Percentiles rank a stretch among this genome's conserved stretches.
phyloP scores from a whole-genome alignment of 2,113 vertebrate species.

The Myxocyprinus asiaticus region DNA sequence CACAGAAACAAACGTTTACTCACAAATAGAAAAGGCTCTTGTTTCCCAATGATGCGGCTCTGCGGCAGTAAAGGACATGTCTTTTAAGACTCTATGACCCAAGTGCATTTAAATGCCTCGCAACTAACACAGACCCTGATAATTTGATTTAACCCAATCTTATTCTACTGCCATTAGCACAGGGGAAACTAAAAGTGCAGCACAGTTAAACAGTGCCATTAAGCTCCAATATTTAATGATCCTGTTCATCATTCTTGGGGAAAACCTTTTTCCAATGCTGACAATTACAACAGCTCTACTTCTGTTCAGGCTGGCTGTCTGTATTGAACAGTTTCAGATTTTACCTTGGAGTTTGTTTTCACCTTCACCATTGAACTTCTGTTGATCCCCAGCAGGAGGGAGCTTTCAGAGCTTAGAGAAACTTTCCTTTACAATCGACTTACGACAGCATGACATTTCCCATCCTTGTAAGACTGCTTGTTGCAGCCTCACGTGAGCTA shows the following conservation, averaged over 20 bases:
- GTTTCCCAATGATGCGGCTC: neutral
- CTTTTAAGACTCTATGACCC: neutral
- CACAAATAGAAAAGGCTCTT: neutral
- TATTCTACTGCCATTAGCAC: neutral
- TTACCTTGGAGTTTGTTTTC: neutral
- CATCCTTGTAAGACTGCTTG: neutral
- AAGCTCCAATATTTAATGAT: conserved; percentile 13
- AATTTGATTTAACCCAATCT: conserved; percentile 22
- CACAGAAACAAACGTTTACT: conserved; percentile 6
- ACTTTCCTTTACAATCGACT: conserved; percentile 41
- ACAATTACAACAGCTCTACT: neutral
- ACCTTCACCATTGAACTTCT: conserved; percentile 3
- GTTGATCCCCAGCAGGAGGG: neutral
- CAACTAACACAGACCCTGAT: neutral
- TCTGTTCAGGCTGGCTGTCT: too few relatives aligned
- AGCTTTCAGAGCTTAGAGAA: conserved; percentile 35
- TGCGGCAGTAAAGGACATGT: neutral
- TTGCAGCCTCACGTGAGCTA: neutral
- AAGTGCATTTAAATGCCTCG: conserved; percentile 25
- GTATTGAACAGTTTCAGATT: neutral
- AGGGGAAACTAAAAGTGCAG: conserved; percentile 14
- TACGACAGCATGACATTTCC: conserved; percentile 23
- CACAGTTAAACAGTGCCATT: conserved; percentile 15
- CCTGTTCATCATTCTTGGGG: conserved; percentile 14
- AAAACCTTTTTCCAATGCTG: neutral